Evolutionary conservation across 2,888 invertebrate genomes (phyloP).

Genomic region (Sycophila texana): DNA sequence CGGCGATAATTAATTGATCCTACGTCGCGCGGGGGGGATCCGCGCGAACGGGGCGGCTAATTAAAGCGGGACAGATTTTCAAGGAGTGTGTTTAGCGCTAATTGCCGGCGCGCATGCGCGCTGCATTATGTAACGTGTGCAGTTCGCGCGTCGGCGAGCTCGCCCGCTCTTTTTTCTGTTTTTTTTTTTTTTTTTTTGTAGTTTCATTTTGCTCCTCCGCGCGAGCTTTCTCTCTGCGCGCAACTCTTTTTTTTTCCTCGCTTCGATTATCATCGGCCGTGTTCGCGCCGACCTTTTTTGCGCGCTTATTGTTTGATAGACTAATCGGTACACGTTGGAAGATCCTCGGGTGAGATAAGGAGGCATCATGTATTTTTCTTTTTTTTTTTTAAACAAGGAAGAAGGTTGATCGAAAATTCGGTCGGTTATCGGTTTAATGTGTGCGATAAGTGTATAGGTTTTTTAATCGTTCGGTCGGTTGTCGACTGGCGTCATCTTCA

Average conservation of each 20-base stretch:
- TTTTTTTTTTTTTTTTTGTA: conserved; percentile 12
- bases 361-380: too few relatives aligned
- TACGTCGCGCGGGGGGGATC: neutral
- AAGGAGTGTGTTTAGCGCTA: conserved; percentile 50
- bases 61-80: conserved; percentile 48
- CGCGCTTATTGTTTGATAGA: conserved; percentile 25
- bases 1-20: conserved; percentile 49
- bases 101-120: conserved; percentile 28
- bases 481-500: conserved; percentile 22
- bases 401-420: too few relatives aligned
- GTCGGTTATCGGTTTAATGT: too few relatives aligned
- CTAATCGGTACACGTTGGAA: conserved; percentile 12
- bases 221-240: neutral
- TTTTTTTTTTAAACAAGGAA: too few relatives aligned
- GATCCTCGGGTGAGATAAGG: neutral
- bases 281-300: conserved; percentile 14
- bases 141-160: conserved; percentile 5
- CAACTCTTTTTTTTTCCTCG: conserved; percentile 1
- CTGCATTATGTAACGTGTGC: neutral
- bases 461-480: conserved; percentile 8
- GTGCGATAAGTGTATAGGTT: neutral
- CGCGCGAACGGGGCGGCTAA: conserved; percentile 26
- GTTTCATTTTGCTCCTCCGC: neutral
- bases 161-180: neutral
- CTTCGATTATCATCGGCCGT: conserved; percentile 36